A percentile compares a stretch with the other conserved stretches of the same genome.
These are phyloP conservation scores for Megalopta genalis DNA, from an alignment of 1,140 invertebrate species.

Conservation along the genomic window DNA sequence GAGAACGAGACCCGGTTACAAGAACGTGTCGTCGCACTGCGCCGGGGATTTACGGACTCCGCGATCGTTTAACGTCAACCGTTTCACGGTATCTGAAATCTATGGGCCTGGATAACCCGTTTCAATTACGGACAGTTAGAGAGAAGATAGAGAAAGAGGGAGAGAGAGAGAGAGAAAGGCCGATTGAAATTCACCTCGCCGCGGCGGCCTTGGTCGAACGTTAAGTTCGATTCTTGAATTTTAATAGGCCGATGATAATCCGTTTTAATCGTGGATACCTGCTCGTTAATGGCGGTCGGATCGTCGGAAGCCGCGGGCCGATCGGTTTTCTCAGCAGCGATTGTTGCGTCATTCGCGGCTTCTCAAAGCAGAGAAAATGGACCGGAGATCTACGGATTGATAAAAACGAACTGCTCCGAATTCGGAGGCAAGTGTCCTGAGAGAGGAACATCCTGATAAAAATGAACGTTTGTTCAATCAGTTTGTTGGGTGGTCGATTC, in stretches of 20 bases:
- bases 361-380: too few species aligned
- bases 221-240: conserved; percentile 9
- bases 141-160: neutral
- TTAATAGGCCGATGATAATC: conserved; percentile 6
- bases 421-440: too few species aligned
- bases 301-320: too few species aligned
- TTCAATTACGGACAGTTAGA: conserved; percentile 44
- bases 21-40: conserved; percentile 11
- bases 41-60: conserved; percentile 38
- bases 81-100: conserved; percentile 29
- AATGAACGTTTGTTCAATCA: too few species aligned
- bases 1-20: conserved; percentile 7
- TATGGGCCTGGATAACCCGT: conserved; percentile 6
- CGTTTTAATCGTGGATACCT: neutral
- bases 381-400: too few species aligned
- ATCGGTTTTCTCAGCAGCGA: neutral
- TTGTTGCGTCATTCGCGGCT: neutral
- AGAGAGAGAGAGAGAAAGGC: neutral
- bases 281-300: neutral
- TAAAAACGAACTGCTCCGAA: too few species aligned
- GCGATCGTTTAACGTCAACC: conserved; percentile 28
- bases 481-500: too few species aligned
- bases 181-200: conserved; percentile 12
- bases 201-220: conserved; percentile 3
- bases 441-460: too few species aligned